phyloP scores from a whole-genome alignment of 2,113 vertebrate species.

The Rhegmatorhina hoffmannsi region DNA sequence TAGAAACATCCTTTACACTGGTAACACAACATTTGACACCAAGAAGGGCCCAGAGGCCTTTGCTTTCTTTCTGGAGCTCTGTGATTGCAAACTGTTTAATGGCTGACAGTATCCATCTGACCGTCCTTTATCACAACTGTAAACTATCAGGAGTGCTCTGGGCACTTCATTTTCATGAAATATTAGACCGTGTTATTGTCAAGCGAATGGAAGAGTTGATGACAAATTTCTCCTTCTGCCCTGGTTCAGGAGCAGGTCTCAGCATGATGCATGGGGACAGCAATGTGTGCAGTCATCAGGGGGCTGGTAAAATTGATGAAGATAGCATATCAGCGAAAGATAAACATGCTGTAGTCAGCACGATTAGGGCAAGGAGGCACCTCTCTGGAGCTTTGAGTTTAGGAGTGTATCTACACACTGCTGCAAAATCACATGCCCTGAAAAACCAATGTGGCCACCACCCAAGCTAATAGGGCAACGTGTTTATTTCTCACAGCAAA shows the following conservation, averaged over 20 bases:
- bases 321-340: conserved; percentile 81
- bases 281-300: conserved; percentile 73
- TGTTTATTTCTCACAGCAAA: neutral
- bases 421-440: conserved; percentile 1
- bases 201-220: conserved; percentile 80
- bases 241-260: conserved; percentile 79
- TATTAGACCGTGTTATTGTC: conserved; percentile 88
- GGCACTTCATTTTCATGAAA: conserved; percentile 95
- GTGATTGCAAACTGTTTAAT: conserved; percentile 71
- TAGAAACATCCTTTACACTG: conserved; percentile 28
- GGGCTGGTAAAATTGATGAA: conserved; percentile 91
- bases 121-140: conserved; percentile 77
- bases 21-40: conserved; percentile 62
- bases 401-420: conserved; percentile 36
- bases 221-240: conserved; percentile 87
- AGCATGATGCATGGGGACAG: conserved; percentile 89
- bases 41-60: conserved; percentile 45
- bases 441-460: conserved; percentile 35
- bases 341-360: conserved; percentile 85
- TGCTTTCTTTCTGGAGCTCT: conserved; percentile 36
- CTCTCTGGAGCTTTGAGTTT: conserved; percentile 68
- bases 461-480: neutral
- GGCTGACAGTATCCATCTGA: conserved; percentile 67
- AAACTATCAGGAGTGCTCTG: conserved; percentile 82
- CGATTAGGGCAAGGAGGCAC: conserved; percentile 66